Conservation (phyloP, 2,888 invertebrate species). For the Apamea sordens region DNA sequence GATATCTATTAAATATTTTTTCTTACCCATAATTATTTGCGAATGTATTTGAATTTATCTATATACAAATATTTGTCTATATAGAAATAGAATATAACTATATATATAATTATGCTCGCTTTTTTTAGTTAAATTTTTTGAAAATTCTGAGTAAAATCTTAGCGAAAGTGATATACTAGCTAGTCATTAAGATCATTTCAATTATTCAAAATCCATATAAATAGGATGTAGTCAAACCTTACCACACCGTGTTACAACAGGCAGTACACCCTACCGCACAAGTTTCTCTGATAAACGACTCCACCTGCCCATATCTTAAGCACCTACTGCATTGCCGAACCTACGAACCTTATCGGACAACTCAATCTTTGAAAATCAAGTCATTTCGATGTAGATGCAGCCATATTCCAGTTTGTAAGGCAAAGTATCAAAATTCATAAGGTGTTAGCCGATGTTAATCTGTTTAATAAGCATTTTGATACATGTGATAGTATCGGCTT, state of each 20-base stretch:
- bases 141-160: background rate
- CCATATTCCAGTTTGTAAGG: conserved; percentile 56
- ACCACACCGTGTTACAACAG: conserved; percentile 11
- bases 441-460: conserved; percentile 54
- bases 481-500: conserved; percentile 48
- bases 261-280: conserved; percentile 8
- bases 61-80: no score
- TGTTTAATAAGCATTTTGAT: conserved; percentile 55
- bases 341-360: conserved; percentile 47
- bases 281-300: conserved; percentile 35
- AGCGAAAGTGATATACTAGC: background rate
- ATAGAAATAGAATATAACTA: no score
- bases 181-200: background rate
- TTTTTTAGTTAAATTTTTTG: background rate
- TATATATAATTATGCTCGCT: no score
- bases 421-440: conserved; percentile 64
- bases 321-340: conserved; percentile 44
- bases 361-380: conserved; percentile 63
- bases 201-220: conserved; percentile 6
- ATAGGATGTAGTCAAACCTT: conserved; percentile 4
- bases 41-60: no score
- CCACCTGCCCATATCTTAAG: conserved; percentile 32
- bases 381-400: conserved; percentile 61
- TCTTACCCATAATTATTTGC: no score
- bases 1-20: no score